Conservation (phyloP, 2,888 invertebrate genomes). For the Metellina segmentata region DNA sequence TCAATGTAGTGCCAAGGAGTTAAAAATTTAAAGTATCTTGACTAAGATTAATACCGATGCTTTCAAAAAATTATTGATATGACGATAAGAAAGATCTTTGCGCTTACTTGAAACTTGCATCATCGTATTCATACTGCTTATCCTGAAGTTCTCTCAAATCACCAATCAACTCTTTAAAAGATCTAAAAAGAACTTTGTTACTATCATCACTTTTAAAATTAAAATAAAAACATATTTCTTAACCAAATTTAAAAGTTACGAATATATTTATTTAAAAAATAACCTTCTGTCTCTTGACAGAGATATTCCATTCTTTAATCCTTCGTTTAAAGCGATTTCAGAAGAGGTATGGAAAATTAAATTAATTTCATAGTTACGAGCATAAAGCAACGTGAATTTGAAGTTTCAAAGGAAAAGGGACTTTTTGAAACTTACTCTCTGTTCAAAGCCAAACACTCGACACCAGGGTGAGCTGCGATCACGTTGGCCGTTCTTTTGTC, state of each 20-base stretch:
- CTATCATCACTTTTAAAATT: background rate
- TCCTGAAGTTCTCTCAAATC: conserved; percentile 88
- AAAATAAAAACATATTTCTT: background rate
- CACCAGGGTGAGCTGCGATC: conserved; percentile 91
- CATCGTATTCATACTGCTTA: conserved; percentile 87
- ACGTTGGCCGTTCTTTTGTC: conserved; percentile 93
- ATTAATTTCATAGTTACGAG: background rate
- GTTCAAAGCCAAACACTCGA: conserved; percentile 91
- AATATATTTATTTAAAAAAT: background rate
- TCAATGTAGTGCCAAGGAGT: background rate
- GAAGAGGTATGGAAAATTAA: background rate
- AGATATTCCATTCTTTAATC: background rate
- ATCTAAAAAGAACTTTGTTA: conserved; percentile 79
- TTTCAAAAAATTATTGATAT: background rate
- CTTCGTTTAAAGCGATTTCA: background rate
- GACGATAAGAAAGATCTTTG: background rate
- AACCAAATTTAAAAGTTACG: background rate
- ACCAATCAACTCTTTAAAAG: conserved; percentile 92
- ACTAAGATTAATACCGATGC: background rate
- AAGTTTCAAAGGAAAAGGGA: background rate
- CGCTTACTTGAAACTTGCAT: conserved; percentile 76
- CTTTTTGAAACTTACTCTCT: conserved; percentile 63
- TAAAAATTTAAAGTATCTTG: background rate
- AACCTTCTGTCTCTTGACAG: background rate
- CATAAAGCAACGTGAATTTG: background rate